Evolutionary conservation across 2,797 vertebrate species (phyloP), one percentile per base, ranked within the genome.

Genomic region (Steatocranus sp.): DNA sequence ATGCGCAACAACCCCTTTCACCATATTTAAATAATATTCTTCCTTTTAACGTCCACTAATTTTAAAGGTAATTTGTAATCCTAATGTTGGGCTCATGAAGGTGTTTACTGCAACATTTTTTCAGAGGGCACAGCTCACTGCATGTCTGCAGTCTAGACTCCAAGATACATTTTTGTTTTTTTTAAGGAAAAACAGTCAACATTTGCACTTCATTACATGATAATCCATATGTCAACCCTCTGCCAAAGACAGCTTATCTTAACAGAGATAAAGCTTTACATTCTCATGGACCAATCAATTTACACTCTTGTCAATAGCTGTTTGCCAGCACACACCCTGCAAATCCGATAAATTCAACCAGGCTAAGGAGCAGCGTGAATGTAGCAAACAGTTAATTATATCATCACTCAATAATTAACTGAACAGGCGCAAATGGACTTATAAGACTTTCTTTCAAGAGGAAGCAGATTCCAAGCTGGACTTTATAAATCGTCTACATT

Each of bases 251-350:
- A 73, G 68, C 43, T 73, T 73, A 73, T 73, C 25, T n/a, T 73
- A 73, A 73, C 23, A 46, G 68, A 48, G 78, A 80, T 61, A 36
- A 70, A 70, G 79, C 53, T 83, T 79, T 56, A 66, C 53, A n/a
- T 84, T 80, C 27, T 75, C 56, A 49, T 20, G 20, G 46, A 63
- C 49, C 20, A 78, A 80, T 84, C 77, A 73, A 48, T 73, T 73
- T 48, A 30, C 25, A 2, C 68, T 48, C 17, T 8, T 48, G 41
- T 73, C 68, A 30, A 30, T 30, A 73, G 68, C 68, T 12, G 68
- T 12, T 30, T 48, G 41, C 4, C 68, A 30, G 1, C 41, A 48
- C 15, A 8, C 17, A 48, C 43, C 11, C 68, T 73, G 43, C 17
- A 73, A 73, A 73, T 18, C 68, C 11, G 3, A 73, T 73, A 48